These are phyloP conservation scores for Desmodus rotundus DNA, from an alignment of 2,113 vertebrate genomes.

Conservation along the genomic window DNA sequence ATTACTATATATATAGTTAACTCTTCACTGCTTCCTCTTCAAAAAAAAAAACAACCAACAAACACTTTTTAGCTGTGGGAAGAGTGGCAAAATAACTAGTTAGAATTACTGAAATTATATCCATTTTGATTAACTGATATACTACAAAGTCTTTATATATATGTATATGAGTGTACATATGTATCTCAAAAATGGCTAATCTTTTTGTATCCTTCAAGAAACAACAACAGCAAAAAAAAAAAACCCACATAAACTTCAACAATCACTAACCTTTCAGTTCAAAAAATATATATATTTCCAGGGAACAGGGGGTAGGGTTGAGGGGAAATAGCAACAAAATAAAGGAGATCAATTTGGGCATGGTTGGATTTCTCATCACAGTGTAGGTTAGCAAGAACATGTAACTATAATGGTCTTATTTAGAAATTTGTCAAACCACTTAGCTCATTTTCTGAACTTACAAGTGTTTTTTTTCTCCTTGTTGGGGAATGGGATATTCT, in stretches of 20 bases:
- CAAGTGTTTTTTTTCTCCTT: constrained; percentile 27
- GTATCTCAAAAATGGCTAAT: not conserved
- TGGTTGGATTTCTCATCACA: not conserved
- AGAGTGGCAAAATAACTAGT: not conserved
- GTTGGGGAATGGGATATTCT: constrained; percentile 24
- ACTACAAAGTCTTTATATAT: not conserved
- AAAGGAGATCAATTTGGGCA: not conserved
- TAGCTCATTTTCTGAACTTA: constrained; percentile 10
- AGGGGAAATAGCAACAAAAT: not conserved
- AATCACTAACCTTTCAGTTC: not conserved
- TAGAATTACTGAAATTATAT: not conserved
- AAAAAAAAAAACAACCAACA: not conserved
- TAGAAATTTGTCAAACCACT: not conserved
- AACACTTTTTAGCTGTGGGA: not conserved
- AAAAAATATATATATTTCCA: not conserved
- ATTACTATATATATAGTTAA: not conserved
- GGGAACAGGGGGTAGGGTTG: not conserved
- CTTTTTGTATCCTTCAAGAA: constrained; percentile 23
- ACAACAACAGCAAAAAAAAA: not conserved
- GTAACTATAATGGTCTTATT: constrained; percentile 24
- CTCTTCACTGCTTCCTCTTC: not conserved
- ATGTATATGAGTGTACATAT: not conserved
- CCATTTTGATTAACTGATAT: not conserved
- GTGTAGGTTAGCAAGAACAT: not conserved
- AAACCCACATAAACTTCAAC: not conserved